Evolutionary conservation across 2,113 vertebrate genomes (phyloP).

Genomic region (Marmota flaviventris): DNA sequence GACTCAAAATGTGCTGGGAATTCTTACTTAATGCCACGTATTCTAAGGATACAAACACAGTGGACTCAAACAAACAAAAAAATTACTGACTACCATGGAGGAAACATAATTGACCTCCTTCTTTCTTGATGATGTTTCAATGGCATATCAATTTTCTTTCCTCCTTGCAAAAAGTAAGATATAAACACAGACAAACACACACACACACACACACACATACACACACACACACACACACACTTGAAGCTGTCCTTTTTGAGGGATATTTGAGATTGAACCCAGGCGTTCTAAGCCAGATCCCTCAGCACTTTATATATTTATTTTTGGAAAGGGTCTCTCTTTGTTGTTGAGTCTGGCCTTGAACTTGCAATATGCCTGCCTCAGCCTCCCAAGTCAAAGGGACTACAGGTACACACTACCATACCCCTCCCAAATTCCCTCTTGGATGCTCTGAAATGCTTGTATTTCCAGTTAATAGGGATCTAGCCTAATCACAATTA

Average conservation of each 20-base stretch:
- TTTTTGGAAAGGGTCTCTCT: no score
- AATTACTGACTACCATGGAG: conserved; percentile 17
- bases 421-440: not conserved
- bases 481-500: not conserved
- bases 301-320: no score
- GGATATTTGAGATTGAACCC: no score
- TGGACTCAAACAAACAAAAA: conserved; percentile 38
- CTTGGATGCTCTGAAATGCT: not conserved
- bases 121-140: conserved; percentile 26
- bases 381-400: no score
- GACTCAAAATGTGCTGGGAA: conserved; percentile 20
- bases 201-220: no score
- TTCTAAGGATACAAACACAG: conserved; percentile 48
- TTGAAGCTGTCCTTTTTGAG: no score
- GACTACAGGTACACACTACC: no score
- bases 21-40: conserved; percentile 45
- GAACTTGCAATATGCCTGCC: no score
- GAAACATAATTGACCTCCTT: conserved; percentile 7
- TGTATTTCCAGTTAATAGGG: not conserved
- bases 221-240: no score
- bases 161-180: not conserved
- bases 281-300: no score
- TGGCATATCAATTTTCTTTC: not conserved
- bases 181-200: not conserved
- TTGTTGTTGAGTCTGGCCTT: no score